These are phyloP conservation scores for Drosophila paracracens DNA, from an alignment of 2,888 invertebrate genomes.

Conservation along the genomic window DNA sequence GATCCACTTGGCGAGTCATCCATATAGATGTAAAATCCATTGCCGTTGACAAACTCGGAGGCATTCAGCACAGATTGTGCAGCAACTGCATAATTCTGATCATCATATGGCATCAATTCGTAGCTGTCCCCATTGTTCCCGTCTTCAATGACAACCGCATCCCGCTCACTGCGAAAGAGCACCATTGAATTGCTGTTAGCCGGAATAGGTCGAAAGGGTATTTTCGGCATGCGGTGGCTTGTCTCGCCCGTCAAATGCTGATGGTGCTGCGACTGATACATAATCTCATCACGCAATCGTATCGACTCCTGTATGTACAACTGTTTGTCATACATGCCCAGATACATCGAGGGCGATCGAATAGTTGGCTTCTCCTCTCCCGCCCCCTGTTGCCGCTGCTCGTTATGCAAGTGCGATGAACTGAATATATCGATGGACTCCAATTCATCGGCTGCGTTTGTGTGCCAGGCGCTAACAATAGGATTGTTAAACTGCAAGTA, in stretches of 20 bases:
- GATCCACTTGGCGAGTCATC: constrained; percentile 66
- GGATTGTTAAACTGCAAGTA: constrained; percentile 90
- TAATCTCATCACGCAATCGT: constrained; percentile 79
- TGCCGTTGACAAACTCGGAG: constrained; percentile 90
- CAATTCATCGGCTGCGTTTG: constrained; percentile 89
- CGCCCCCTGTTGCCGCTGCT: constrained; percentile 58
- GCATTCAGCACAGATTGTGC: constrained; percentile 91
- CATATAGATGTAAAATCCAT: constrained; percentile 92
- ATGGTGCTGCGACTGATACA: constrained; percentile 78
- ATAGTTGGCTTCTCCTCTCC: constrained; percentile 81
- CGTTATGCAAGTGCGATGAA: constrained; percentile 86
- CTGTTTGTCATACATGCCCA: constrained; percentile 93
- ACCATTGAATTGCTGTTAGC: constrained; percentile 86
- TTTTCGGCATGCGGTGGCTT: constrained; percentile 81
- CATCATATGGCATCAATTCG: constrained; percentile 82
- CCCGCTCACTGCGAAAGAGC: constrained; percentile 62
- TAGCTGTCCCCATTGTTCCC: constrained; percentile 29
- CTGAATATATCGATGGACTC: constrained; percentile 91
- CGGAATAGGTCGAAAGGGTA: constrained; percentile 91
- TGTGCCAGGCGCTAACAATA: constrained; percentile 93
- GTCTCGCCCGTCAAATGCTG: constrained; percentile 83
- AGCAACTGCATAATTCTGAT: constrained; percentile 86
- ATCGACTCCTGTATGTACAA: constrained; percentile 86
- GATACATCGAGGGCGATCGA: constrained; percentile 89
- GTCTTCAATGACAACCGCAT: constrained; percentile 38